These are phyloP conservation scores for Caenorhabditis virilis DNA, from an alignment of 2,888 invertebrate species.

Conservation along the genomic window DNA sequence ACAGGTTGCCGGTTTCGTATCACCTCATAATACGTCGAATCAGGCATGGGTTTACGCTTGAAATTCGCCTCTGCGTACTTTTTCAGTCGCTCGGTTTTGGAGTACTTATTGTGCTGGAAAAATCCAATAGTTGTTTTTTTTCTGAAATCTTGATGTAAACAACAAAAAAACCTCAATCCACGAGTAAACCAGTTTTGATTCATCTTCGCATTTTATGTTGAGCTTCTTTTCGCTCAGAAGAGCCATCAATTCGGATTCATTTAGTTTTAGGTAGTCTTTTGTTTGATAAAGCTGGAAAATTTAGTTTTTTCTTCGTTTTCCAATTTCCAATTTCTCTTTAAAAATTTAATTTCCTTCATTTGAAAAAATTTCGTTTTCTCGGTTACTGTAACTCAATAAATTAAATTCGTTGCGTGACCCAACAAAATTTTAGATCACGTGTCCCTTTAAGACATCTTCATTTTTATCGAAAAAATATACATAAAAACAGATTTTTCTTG, in stretches of 20 bases:
- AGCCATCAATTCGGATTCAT: slow-evolving; percentile 24
- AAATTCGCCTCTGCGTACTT: slow-evolving; percentile 22
- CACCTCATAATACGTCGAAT: slow-evolving; percentile 26
- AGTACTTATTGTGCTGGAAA: slow-evolving; percentile 18
- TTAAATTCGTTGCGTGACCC: no score
- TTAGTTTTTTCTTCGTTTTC: slow-evolving; percentile 7
- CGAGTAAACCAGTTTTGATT: slow-evolving; percentile 10
- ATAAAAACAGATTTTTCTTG: no score
- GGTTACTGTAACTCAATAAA: no score
- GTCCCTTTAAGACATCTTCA: no score
- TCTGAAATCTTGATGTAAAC: no score
- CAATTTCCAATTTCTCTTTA: slow-evolving; percentile 11
- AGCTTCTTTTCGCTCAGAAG: slow-evolving; percentile 33
- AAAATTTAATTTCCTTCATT: slow-evolving; percentile 26
- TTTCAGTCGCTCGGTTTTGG: slow-evolving; percentile 9
- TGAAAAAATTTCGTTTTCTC: slow-evolving; percentile 17
- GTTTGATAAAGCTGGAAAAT: slow-evolving; percentile 18
- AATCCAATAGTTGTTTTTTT: no score
- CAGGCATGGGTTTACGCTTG: slow-evolving; percentile 10
- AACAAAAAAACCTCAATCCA: no score
- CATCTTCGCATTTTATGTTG: slow-evolving; percentile 20
- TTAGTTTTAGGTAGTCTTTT: slow-evolving; percentile 21
- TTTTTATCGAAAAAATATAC: no score
- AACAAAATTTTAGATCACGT: no score
- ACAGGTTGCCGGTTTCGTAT: slow-evolving; percentile 25